phyloP scores from a whole-genome alignment of 2,113 vertebrate genomes.

The Monarcha castaneiventris region DNA sequence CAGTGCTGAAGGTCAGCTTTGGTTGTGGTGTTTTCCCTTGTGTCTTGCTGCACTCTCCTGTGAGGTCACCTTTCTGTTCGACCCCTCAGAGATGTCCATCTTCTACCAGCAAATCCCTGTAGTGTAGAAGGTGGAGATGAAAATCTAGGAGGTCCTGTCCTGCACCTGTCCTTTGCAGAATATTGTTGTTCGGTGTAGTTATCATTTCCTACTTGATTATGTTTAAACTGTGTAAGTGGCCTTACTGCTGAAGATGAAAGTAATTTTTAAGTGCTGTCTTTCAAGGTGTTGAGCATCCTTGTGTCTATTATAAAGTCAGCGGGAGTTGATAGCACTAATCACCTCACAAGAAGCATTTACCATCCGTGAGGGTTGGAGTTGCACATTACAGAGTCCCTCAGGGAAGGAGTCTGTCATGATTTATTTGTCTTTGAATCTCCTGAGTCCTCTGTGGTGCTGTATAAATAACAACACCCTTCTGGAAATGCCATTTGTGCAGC shows the following conservation, averaged over 20 bases:
- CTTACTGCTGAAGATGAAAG: not conserved
- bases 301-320: not conserved
- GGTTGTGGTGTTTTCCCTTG: not conserved
- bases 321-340: conserved; percentile 28
- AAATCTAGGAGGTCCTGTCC: not conserved
- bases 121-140: not conserved
- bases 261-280: not conserved
- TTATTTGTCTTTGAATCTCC: conserved; percentile 36
- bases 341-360: conserved; percentile 9
- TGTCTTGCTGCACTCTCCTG: not conserved
- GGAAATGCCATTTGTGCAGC: not conserved
- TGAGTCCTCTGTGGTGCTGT: not conserved
- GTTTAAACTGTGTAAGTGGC: not conserved
- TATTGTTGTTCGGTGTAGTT: not conserved
- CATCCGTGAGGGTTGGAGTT: not conserved
- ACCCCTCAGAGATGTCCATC: not conserved
- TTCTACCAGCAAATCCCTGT: not conserved
- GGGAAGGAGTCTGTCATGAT: not conserved
- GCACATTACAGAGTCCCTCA: not conserved
- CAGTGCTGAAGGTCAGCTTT: not conserved
- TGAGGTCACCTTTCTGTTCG: not conserved
- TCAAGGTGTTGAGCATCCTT: conserved; percentile 14
- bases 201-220: not conserved
- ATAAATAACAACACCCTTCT: conserved; percentile 24
- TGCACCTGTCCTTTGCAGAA: not conserved